Evolutionary conservation across 92 coral and sea anemone species (phyloP), one percentile per base, ranked within the genome.

Genomic region (Actinernus sp.): DNA sequence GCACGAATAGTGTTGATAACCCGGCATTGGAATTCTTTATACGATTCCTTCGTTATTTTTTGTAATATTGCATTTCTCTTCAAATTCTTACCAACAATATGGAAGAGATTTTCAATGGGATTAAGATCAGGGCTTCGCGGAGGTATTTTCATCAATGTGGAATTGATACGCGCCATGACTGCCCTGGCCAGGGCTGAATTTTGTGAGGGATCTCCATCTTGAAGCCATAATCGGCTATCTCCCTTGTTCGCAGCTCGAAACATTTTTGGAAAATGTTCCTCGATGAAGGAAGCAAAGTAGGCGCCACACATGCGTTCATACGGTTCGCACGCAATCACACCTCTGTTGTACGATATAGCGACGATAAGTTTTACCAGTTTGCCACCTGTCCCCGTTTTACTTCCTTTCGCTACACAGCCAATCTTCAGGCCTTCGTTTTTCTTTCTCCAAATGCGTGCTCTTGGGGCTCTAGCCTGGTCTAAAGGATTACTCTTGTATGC

Each of bases 131-230:
- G 82, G 44, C 82, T 75, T 11, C 66, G 50, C 14, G 74, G 53
- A 0, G 82, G 82, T 47, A 75, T 63, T 75, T 34, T 23, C 6
- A 64, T 36, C 18, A 63, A 26, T 53, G 41, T 31, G 27, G 75
- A 63, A 23, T 65, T 52, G 12, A 14, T 33, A 12, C 22, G 19
- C 11, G 12, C 47, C 74, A 74, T 49, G 22, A 73, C 81, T 19
- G 5, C 62, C 26, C 31, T 65, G 17, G 73, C 65, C 55, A 49
- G 38, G 1, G 40, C 49, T 22, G 64, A 49, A 30, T 74, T 74
- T 53, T 74, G 74, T 49, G 31, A 61, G 26, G 83, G 74, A 40
- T 73, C 74, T 2, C 81, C 81, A 31, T 73, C 73, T 39, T 73
- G 81, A 20, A 61, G n/a, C 59, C 59, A 63, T 31, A 49, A 8